Conservation (phyloP, 2,888 invertebrate species). For the Myathropa florea region DNA sequence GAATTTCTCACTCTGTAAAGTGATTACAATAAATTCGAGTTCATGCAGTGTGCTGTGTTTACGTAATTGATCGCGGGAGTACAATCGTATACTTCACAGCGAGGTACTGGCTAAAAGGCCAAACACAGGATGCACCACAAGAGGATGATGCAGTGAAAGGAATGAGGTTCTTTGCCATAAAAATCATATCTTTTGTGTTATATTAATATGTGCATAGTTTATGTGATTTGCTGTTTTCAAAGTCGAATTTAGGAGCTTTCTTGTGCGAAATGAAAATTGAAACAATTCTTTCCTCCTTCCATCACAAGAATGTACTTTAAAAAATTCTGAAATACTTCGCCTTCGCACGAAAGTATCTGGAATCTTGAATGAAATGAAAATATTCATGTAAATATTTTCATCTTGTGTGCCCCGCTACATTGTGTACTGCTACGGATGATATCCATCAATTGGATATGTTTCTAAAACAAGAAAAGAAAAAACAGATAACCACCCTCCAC, state of each 20-base stretch:
- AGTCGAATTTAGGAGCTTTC: background rate
- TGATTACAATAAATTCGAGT: slow-evolving; percentile 70
- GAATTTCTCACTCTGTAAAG: slow-evolving; percentile 60
- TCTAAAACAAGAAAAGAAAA: background rate
- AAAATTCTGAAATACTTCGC: background rate
- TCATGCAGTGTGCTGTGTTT: slow-evolving; percentile 63
- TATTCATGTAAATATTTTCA: slow-evolving; percentile 43
- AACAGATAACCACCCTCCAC: background rate
- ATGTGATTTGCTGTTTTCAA: background rate
- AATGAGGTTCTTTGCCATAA: too few species aligned
- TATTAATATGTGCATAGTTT: too few species aligned
- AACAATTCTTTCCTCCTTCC: too few species aligned
- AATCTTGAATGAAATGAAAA: background rate
- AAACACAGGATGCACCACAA: background rate
- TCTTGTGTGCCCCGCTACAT: background rate
- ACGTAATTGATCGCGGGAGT: slow-evolving; percentile 55
- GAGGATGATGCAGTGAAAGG: too few species aligned
- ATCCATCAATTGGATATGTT: slow-evolving; percentile 50
- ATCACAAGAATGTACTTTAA: background rate
- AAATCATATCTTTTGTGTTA: too few species aligned
- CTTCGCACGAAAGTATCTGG: background rate
- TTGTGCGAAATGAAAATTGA: background rate
- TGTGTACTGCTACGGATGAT: slow-evolving; percentile 28
- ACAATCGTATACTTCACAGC: slow-evolving; percentile 49
- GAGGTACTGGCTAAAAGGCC: background rate